Percentiles rank a stretch among this genome's conserved stretches.
Evolutionary conservation across 2,797 vertebrate genomes (phyloP).

Genomic region (Eulemur rubriventer): DNA sequence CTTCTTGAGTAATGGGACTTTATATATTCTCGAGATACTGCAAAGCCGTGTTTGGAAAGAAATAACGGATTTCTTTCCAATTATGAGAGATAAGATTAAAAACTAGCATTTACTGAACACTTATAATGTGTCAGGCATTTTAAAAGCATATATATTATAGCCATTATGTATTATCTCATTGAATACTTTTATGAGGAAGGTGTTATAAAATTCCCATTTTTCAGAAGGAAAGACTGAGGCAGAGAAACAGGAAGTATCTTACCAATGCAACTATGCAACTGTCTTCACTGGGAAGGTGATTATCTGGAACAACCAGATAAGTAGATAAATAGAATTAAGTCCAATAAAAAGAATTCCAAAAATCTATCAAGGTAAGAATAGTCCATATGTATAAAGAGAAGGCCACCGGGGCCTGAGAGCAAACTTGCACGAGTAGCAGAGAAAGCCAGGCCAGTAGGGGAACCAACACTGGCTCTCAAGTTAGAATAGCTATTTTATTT

Average conservation of each 20-base stretch:
- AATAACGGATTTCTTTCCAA: not conserved
- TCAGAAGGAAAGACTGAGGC: not conserved
- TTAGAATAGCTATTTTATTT: accelerated
- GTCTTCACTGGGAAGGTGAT: not conserved
- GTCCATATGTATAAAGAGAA: not conserved
- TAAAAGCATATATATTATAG: not conserved
- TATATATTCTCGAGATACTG: not conserved
- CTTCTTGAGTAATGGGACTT: not conserved
- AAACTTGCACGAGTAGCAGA: not conserved
- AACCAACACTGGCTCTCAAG: not conserved
- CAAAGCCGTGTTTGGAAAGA: not conserved
- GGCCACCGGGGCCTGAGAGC: not conserved
- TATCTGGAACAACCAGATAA: not conserved
- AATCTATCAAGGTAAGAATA: not conserved
- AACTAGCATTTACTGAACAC: not conserved
- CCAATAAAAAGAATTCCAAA: not conserved
- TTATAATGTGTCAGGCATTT: not conserved
- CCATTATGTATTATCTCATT: not conserved
- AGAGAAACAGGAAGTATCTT: not conserved
- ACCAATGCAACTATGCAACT: not conserved
- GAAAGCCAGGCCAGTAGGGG: not conserved
- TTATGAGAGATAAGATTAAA: not conserved
- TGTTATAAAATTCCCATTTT: not conserved
- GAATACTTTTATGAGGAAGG: not conserved
- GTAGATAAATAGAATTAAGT: not conserved